Evolutionary conservation across 2,888 invertebrate genomes (phyloP).

Genomic region (Sclerodermus sp.): DNA sequence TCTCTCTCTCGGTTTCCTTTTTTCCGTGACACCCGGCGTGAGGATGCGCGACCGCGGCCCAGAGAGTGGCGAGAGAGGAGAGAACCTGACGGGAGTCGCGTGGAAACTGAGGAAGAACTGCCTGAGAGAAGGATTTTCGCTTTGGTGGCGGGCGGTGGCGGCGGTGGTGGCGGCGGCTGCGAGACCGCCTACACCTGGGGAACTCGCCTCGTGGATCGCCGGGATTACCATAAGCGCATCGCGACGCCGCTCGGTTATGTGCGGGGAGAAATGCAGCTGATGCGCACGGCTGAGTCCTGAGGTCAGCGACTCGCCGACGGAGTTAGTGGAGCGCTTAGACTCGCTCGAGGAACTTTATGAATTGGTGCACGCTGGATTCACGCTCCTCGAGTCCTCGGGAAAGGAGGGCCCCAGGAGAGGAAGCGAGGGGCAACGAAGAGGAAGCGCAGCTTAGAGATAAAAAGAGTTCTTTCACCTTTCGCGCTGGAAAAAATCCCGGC

Average conservation of each 20-base stretch:
- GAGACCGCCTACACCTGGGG: too few relatives aligned
- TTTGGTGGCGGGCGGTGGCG: too few relatives aligned
- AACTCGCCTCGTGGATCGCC: slow-evolving; percentile 15
- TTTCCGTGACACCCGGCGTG: too few relatives aligned
- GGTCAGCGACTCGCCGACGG: slow-evolving; percentile 55
- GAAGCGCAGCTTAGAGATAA: not conserved
- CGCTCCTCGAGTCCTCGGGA: not conserved
- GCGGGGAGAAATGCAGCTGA: slow-evolving; percentile 47
- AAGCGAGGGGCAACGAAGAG: slow-evolving; percentile 8
- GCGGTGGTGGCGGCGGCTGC: too few relatives aligned
- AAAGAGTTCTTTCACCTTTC: too few relatives aligned
- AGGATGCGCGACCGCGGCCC: too few relatives aligned
- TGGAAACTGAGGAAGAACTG: too few relatives aligned
- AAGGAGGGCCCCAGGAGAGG: slow-evolving; percentile 11
- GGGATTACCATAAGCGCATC: slow-evolving; percentile 45
- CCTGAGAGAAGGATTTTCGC: too few relatives aligned
- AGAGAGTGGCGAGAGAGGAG: too few relatives aligned
- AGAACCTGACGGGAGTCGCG: too few relatives aligned
- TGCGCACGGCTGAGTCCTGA: slow-evolving; percentile 56
- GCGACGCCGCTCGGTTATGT: slow-evolving; percentile 40
- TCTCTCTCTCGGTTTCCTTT: too few relatives aligned
- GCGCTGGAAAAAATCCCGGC: too few relatives aligned
- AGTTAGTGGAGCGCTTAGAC: slow-evolving; percentile 57
- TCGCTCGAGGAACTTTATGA: slow-evolving; percentile 47
- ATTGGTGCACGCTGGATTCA: slow-evolving; percentile 43